phyloP scores from a whole-genome alignment of 2,888 invertebrate species.

The Uropetala carovei region DNA sequence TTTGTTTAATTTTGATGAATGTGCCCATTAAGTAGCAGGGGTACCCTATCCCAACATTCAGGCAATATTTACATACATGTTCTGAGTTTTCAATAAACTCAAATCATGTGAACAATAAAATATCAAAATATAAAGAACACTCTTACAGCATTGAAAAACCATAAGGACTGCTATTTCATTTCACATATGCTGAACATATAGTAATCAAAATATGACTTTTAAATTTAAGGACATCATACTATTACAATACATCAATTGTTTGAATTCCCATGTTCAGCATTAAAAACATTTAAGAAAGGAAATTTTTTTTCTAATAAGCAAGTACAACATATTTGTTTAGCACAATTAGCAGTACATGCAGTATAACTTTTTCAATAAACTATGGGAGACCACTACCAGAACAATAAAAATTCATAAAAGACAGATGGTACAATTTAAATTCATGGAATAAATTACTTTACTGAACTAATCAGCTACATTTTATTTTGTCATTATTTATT shows the following conservation, averaged over 20 bases:
- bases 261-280: background rate
- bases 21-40: slow-evolving; percentile 78
- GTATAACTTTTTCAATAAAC: slow-evolving; percentile 24
- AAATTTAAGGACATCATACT: background rate
- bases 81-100: background rate
- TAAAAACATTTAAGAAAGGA: background rate
- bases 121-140: slow-evolving; percentile 21
- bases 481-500: background rate
- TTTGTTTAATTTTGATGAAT: slow-evolving; percentile 28
- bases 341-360: slow-evolving; percentile 59
- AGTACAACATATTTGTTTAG: slow-evolving; percentile 39
- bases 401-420: slow-evolving; percentile 9
- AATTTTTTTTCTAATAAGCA: slow-evolving; percentile 55
- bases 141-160: slow-evolving; percentile 13
- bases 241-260: background rate
- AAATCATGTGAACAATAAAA: slow-evolving; percentile 38
- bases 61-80: slow-evolving; percentile 78
- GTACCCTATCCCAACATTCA: slow-evolving; percentile 99
- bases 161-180: slow-evolving; percentile 40
- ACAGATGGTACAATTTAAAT: background rate
- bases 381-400: slow-evolving; percentile 34
- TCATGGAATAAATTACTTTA: slow-evolving; percentile 1
- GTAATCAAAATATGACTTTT: slow-evolving; percentile 20
- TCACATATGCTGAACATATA: slow-evolving; percentile 39
- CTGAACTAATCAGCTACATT: background rate